Evolutionary conservation across 30 jellyfish, hydroid and myxozoan species (phyloP).

Genomic region (Aurelia aurita complex sp. Pacific): DNA sequence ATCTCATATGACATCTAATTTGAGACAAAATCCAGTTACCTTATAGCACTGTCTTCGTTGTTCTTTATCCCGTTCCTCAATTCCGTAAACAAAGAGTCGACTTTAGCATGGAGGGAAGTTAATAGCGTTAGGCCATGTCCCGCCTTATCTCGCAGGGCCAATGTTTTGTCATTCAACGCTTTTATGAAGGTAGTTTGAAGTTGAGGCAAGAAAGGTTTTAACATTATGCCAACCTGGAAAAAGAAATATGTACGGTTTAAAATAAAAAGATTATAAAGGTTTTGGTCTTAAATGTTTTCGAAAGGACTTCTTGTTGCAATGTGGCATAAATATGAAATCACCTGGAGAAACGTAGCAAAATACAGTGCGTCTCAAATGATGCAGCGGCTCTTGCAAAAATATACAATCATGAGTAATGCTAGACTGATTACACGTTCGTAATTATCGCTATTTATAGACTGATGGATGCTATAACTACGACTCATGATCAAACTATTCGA

Average conservation of each 20-base stretch:
- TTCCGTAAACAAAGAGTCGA: slow-evolving; percentile 85
- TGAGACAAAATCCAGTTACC: slow-evolving; percentile 20
- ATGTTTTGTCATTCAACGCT: slow-evolving; percentile 79
- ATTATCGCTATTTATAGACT: no score
- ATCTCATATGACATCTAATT: no score
- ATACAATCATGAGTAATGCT: no score
- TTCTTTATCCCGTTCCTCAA: slow-evolving; percentile 75
- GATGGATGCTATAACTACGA: no score
- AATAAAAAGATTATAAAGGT: not conserved
- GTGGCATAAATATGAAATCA: no score
- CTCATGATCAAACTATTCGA: no score
- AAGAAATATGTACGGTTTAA: not conserved
- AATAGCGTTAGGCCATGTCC: slow-evolving; percentile 75
- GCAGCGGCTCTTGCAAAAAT: no score
- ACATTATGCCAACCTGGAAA: slow-evolving; percentile 83
- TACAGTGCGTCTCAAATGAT: no score
- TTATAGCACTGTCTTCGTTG: slow-evolving; percentile 80
- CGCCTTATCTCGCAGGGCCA: slow-evolving; percentile 85
- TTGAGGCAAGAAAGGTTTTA: slow-evolving; percentile 90
- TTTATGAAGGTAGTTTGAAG: slow-evolving; percentile 88
- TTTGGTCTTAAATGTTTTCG: no score
- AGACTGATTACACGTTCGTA: no score
- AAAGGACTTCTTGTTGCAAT: no score
- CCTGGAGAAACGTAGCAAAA: no score
- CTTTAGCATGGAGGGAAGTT: slow-evolving; percentile 84